Evolutionary conservation across 2,888 invertebrate species (phyloP).

Genomic region (Caenorhabditis becei): DNA sequence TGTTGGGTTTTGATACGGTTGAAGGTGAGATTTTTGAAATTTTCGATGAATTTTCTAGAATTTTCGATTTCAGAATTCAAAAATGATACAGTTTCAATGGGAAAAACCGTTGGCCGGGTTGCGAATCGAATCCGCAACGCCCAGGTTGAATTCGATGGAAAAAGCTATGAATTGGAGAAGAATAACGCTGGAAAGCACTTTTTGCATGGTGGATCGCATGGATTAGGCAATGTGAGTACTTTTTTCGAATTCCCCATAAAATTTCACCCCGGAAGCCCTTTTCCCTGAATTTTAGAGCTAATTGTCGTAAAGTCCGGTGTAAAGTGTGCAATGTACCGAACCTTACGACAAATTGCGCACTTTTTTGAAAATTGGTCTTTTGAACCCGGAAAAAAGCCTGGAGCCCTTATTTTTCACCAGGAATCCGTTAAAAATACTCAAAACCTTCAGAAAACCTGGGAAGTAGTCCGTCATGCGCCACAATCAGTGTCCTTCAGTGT

Average conservation of each 20-base stretch:
- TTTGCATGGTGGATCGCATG: slow-evolving; percentile 70
- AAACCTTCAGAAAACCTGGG: slow-evolving; percentile 68
- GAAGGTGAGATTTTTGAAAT: slow-evolving; percentile 37
- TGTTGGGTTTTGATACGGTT: slow-evolving; percentile 47
- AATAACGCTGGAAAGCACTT: slow-evolving; percentile 62
- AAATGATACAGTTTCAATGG: slow-evolving; percentile 64
- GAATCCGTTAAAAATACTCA: too few species aligned
- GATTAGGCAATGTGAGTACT: slow-evolving; percentile 58
- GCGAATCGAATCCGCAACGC: slow-evolving; percentile 71
- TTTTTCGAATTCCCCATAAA: not conserved
- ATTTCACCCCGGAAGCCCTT: slow-evolving; percentile 1
- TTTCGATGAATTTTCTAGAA: not conserved
- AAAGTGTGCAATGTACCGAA: not conserved
- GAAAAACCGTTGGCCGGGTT: slow-evolving; percentile 73
- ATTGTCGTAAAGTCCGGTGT: not conserved
- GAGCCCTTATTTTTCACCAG: too few species aligned
- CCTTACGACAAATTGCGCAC: not conserved
- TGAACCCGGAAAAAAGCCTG: not conserved
- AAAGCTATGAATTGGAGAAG: slow-evolving; percentile 51
- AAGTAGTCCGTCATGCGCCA: slow-evolving; percentile 60
- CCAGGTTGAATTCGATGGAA: slow-evolving; percentile 63
- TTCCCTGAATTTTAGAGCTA: not conserved
- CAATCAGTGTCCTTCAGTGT: slow-evolving; percentile 66
- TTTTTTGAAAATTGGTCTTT: not conserved
- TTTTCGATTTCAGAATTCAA: slow-evolving; percentile 62